phyloP scores from a whole-genome alignment of 1,140 invertebrate genomes.

The Caenorhabditis tropicalis region DNA sequence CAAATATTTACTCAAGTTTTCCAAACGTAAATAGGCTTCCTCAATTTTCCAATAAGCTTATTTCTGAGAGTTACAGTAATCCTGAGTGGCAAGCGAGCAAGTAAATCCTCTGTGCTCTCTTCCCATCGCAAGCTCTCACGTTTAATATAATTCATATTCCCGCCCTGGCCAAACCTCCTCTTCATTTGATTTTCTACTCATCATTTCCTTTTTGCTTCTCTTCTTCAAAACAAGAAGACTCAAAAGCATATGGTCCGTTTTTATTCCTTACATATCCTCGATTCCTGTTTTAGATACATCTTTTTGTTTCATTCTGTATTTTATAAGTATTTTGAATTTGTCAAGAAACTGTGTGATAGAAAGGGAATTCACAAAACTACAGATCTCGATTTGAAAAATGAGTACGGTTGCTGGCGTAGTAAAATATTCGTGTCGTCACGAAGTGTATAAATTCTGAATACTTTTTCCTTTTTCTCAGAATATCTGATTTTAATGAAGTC shows the following conservation, averaged over 20 bases:
- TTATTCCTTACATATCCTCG: no score
- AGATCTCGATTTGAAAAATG: no score
- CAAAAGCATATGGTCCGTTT: background rate
- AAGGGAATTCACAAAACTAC: no score
- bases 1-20: conserved; percentile 29
- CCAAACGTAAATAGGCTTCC: conserved; percentile 6
- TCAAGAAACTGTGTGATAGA: no score
- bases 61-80: conserved; percentile 26
- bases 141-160: conserved; percentile 40
- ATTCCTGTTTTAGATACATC: no score
- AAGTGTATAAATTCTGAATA: no score
- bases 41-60: conserved; percentile 27
- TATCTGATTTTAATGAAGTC: no score
- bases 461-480: no score
- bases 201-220: background rate
- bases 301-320: no score
- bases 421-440: no score
- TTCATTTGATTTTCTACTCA: conserved; percentile 32
- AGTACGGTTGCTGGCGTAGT: no score
- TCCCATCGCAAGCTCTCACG: conserved; percentile 22
- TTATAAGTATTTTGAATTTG: no score
- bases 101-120: background rate
- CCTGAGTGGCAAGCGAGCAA: conserved; percentile 32
- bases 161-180: background rate
- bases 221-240: background rate